Conservation (phyloP, 2,888 invertebrate species). For the Tinea trinotella region DNA sequence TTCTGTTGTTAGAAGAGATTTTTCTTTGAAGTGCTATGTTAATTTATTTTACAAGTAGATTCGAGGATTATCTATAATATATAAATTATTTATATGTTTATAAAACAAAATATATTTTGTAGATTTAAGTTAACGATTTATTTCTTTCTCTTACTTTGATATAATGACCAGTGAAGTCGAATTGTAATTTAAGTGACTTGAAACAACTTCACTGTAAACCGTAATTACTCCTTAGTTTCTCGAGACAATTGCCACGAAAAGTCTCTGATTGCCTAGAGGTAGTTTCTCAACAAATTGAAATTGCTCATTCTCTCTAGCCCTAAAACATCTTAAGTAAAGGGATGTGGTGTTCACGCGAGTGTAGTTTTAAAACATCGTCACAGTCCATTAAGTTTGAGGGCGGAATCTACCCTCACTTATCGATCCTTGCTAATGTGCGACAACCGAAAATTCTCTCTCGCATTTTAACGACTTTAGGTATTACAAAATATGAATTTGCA, state of each 20-base stretch:
- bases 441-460: slow-evolving; percentile 6
- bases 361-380: slow-evolving; percentile 33
- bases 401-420: slow-evolving; percentile 23
- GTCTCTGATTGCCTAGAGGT: background rate
- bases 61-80: too few species aligned
- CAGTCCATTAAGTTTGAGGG: slow-evolving; percentile 33
- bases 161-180: too few species aligned
- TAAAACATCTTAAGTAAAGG: slow-evolving; percentile 9
- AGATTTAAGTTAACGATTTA: too few species aligned
- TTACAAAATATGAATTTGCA: too few species aligned
- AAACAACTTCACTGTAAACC: background rate
- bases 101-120: too few species aligned
- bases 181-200: slow-evolving; percentile 7
- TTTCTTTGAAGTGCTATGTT: too few species aligned
- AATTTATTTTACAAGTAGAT: too few species aligned
- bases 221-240: slow-evolving; percentile 8
- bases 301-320: slow-evolving; percentile 9
- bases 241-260: slow-evolving; percentile 2
- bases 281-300: slow-evolving; percentile 3
- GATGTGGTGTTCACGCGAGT: slow-evolving; percentile 15
- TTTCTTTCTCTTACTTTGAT: too few species aligned
- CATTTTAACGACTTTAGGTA: background rate
- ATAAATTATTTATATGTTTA: too few species aligned
- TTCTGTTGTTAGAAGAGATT: too few species aligned
- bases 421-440: slow-evolving; percentile 33